Evolutionary conservation across 2,113 vertebrate genomes (phyloP), one percentile per base, ranked within the genome.

Genomic region (Hystrix cristata): DNA sequence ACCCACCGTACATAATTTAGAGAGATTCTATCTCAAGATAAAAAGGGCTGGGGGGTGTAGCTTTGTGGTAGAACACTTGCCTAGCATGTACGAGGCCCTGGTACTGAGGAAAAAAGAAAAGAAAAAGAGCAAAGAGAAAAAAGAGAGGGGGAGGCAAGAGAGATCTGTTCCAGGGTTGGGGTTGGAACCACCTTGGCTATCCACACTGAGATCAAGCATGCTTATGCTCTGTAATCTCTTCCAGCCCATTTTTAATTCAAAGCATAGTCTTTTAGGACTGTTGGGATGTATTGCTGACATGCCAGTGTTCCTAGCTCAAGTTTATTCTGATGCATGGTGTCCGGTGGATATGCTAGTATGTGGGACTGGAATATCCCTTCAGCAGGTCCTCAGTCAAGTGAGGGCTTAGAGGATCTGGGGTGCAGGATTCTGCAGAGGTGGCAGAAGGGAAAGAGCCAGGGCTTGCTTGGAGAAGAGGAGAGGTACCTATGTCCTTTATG

Each of bases 231-330:
- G 29, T 38, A 72, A 60, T 64, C 83, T 31, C 31, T 83, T 57
- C 29, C 21, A 19, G 11, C 12, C 55, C 11, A 34, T 69, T 96
- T 94, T 91, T 55, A 87, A 57, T 87, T 92, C 76, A 85, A 90
- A 78, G 51, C 29, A 51, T 48, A 19, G 62, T 86, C 48, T 90
- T 87, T 92, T 59, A 67, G 55, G 64, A 71, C 19, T 43, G 7
- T 65, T 88, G 12, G 72, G 34, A 83, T 48, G 82, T 59, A 46
- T 12, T 46, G 12, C 9, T 25, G 71, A 59, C 5, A n/a, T n/a
- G 38, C 15, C 25, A 31, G 76, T 27, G 82, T 84, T 84, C 51
- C 8, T 57, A 57, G 81, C 29, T 69, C 69, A 81, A 38, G 84
- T 29, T 78, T 80, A 83, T 79, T 80, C 43, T 84, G 55, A 4